Evolutionary conservation across 2,797 vertebrate species (phyloP).

Genomic region (Adelosebastes latens): DNA sequence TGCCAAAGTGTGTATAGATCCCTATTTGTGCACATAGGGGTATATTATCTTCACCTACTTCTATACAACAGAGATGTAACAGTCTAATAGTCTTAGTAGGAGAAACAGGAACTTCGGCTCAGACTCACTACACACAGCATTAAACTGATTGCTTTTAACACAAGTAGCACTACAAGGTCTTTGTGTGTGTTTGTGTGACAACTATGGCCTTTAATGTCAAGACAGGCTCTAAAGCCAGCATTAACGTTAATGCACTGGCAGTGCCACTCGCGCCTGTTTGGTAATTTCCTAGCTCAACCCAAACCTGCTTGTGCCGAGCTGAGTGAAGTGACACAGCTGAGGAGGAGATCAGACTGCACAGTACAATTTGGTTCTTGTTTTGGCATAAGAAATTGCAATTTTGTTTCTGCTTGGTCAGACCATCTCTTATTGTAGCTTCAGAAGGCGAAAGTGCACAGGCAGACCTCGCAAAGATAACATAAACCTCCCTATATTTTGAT

Average conservation of each 20-base stretch:
- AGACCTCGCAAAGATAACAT: not conserved
- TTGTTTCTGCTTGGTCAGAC: not conserved
- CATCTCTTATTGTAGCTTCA: not conserved
- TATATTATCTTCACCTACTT: not conserved
- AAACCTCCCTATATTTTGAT: not conserved
- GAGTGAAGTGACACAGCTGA: conserved; percentile 8
- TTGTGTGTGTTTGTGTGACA: not conserved
- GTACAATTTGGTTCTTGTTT: not conserved
- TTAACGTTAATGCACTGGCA: conserved; percentile 16
- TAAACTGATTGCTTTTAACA: conserved; percentile 12
- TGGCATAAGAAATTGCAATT: not conserved
- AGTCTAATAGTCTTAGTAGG: not conserved
- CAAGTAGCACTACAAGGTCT: not conserved
- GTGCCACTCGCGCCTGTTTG: conserved; percentile 7
- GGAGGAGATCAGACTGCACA: not conserved
- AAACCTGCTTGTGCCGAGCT: not conserved
- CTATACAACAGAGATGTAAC: not conserved
- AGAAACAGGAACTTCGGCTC: not conserved
- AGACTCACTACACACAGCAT: not conserved
- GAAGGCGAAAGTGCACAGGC: not conserved
- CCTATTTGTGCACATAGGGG: not conserved
- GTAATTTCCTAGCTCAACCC: conserved; percentile 20
- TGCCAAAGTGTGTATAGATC: not conserved
- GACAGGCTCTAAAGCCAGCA: conserved; percentile 1
- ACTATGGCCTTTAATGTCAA: conserved; percentile 24